A percentile compares a stretch with the other conserved stretches of the same genome.
These are phyloP conservation scores for Heterocephalus glaber DNA, from an alignment of 2,113 vertebrate genomes.

Conservation along the genomic window DNA sequence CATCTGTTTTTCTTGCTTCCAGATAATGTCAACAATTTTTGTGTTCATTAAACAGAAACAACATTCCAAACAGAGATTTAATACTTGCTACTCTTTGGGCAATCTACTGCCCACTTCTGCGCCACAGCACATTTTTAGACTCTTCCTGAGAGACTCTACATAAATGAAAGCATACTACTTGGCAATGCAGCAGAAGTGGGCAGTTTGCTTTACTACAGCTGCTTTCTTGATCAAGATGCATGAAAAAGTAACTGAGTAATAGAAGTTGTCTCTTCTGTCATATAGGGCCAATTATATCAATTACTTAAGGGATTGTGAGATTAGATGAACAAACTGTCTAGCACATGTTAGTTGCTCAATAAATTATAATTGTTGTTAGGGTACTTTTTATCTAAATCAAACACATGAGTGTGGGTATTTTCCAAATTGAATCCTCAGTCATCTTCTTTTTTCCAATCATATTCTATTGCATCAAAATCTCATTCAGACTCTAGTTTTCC, in stretches of 20 bases:
- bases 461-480: neutral
- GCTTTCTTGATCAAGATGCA: neutral
- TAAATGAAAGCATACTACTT: neutral
- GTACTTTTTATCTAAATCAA: neutral
- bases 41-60: neutral
- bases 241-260: neutral
- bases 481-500: neutral
- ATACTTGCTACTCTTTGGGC: neutral
- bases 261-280: neutral
- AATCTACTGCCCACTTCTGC: neutral
- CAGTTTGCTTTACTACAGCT: neutral
- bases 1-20: slow-evolving; percentile 42
- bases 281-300: neutral
- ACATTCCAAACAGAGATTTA: neutral
- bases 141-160: neutral
- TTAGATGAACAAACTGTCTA: neutral
- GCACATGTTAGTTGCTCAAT: neutral
- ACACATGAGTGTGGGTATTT: neutral
- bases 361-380: neutral
- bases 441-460: neutral
- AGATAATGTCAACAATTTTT: slow-evolving; percentile 50
- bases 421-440: neutral
- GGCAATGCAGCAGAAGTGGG: neutral
- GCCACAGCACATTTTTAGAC: neutral
- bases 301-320: neutral